phyloP scores from a whole-genome alignment of 2,888 invertebrate genomes.

The Coleophora flavipennella region DNA sequence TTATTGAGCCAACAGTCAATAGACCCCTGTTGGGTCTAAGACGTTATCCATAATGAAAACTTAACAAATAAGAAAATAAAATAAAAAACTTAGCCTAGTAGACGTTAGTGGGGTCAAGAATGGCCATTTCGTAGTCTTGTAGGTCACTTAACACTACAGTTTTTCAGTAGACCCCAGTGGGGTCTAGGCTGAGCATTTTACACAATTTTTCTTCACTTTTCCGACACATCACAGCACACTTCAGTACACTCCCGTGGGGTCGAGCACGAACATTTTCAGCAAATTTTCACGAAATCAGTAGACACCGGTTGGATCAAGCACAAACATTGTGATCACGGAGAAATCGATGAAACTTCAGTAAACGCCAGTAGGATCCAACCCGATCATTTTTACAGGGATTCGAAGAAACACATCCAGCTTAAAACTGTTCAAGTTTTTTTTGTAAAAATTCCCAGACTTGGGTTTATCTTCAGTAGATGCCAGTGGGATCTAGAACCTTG shows the following conservation, averaged over 20 bases:
- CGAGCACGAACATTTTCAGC: conserved; percentile 52
- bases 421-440: conserved; percentile 15
- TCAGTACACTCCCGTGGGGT: conserved; percentile 64
- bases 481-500: conserved; percentile 65
- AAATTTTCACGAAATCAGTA: conserved; percentile 21
- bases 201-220: conserved; percentile 28
- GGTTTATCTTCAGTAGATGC: conserved; percentile 47
- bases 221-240: conserved; percentile 19
- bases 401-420: neutral
- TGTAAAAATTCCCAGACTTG: conserved; percentile 8
- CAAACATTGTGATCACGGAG: conserved; percentile 40
- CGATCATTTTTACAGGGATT: conserved; percentile 36
- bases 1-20: conserved; percentile 22
- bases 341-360: neutral
- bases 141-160: conserved; percentile 30
- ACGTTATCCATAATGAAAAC: conserved; percentile 37
- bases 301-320: conserved; percentile 52
- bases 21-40: conserved; percentile 53
- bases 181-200: conserved; percentile 43
- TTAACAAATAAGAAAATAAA: conserved; percentile 20
- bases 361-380: conserved; percentile 31
- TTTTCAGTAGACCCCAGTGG: conserved; percentile 40
- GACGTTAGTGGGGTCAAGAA: conserved; percentile 43
- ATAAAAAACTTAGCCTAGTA: conserved; percentile 31
- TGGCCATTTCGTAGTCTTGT: conserved; percentile 24